These are phyloP conservation scores for Polypedilum vanderplanki DNA, from an alignment of 1,140 invertebrate species.

Conservation along the genomic window DNA sequence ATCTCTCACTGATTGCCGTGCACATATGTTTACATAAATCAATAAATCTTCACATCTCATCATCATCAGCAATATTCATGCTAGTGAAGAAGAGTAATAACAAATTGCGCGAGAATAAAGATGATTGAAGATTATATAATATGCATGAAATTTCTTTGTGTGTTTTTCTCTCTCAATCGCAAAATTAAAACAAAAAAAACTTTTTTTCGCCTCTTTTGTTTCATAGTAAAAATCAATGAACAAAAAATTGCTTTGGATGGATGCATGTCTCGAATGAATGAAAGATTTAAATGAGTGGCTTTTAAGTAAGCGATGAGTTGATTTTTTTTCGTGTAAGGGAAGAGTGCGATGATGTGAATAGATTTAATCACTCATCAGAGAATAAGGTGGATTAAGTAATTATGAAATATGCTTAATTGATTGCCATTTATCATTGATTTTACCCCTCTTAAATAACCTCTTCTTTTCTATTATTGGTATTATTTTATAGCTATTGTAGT, in stretches of 20 bases:
- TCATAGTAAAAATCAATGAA: background rate
- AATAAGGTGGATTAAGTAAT: background rate
- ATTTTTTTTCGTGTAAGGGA: background rate
- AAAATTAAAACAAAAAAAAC: background rate
- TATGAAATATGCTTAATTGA: conserved; percentile 9
- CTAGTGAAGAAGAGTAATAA: background rate
- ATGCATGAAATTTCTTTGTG: conserved; percentile 6
- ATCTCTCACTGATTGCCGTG: no score
- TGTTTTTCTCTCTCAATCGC: background rate
- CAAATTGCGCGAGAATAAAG: conserved; percentile 17
- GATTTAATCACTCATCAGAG: background rate
- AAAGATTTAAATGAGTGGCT: background rate
- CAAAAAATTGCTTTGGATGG: no score
- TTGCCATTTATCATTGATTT: background rate
- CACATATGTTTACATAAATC: conserved; percentile 13
- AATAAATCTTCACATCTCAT: background rate
- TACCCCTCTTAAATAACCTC: background rate
- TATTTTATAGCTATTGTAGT: background rate
- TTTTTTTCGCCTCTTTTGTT: conserved; percentile 4
- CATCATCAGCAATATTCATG: no score
- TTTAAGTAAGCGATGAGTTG: background rate
- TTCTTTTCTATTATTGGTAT: no score
- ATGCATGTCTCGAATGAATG: background rate
- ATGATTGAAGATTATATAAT: conserved; percentile 7
- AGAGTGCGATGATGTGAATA: no score